These are phyloP conservation scores for Asobara japonica DNA, from an alignment of 1,140 invertebrate species.

Conservation along the genomic window DNA sequence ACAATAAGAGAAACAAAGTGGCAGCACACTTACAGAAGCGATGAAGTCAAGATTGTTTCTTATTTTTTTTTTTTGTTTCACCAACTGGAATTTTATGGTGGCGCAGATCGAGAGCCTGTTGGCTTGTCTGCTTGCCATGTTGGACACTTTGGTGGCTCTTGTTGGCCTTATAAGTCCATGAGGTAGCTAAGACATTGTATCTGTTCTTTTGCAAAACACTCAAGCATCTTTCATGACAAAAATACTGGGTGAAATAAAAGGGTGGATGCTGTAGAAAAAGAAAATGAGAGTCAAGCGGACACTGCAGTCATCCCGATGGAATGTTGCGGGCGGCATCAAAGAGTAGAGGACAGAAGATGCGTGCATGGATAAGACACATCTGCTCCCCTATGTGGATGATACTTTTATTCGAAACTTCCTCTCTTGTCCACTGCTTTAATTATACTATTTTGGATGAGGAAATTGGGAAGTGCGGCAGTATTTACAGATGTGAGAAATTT, in stretches of 20 bases:
- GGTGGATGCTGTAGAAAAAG: neutral
- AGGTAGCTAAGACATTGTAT: neutral
- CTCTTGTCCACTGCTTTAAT: constrained; percentile 14
- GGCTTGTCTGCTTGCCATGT: constrained; percentile 10
- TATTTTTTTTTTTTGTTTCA: neutral
- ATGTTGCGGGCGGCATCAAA: constrained; percentile 56
- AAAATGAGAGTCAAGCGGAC: constrained; percentile 15
- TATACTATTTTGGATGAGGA: neutral
- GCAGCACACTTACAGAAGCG: neutral
- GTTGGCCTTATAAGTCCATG: constrained; percentile 7
- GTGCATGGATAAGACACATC: constrained; percentile 21
- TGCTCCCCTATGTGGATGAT: constrained; percentile 25
- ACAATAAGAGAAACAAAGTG: neutral
- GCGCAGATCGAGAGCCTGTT: neutral
- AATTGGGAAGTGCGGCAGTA: neutral
- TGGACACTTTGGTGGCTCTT: constrained; percentile 4
- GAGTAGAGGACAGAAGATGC: constrained; percentile 38
- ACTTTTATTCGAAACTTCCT: constrained; percentile 26
- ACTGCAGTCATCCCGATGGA: constrained; percentile 56
- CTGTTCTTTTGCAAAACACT: neutral
- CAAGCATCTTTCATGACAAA: neutral
- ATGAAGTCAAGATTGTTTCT: neutral
- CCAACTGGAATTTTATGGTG: constrained; percentile 7
- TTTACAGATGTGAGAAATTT: neutral
- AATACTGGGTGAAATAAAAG: neutral